A percentile compares a stretch with the other conserved stretches of the same genome.
Conservation (phyloP, 2,888 invertebrate genomes). For the Trichogramma dendrolimi region DNA sequence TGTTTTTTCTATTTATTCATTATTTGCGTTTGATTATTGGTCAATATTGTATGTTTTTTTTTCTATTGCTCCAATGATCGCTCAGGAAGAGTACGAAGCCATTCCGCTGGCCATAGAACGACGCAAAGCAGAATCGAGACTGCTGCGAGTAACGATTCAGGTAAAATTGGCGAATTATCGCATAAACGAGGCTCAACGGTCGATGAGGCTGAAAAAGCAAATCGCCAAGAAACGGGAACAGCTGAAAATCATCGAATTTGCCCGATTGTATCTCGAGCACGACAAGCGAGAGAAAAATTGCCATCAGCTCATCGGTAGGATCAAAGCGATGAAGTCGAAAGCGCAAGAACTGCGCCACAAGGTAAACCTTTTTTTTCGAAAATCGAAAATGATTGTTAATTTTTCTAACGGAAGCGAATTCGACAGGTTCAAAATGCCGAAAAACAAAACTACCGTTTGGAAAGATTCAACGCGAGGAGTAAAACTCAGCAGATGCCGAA, state of each 20-base stretch:
- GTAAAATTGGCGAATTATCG: constrained; percentile 7
- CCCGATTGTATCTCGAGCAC: constrained; percentile 15
- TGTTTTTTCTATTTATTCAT: not conserved
- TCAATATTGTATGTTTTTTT: not conserved
- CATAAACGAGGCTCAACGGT: constrained; percentile 13
- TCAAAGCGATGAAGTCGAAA: constrained; percentile 6
- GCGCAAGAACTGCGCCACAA: constrained; percentile 8
- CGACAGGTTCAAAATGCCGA: constrained; percentile 12
- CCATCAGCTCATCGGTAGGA: not conserved
- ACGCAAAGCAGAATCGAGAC: constrained; percentile 1
- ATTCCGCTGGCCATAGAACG: constrained; percentile 17
- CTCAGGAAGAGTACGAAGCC: constrained; percentile 20
- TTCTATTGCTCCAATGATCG: not conserved
- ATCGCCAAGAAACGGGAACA: constrained; percentile 15
- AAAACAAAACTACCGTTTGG: not conserved
- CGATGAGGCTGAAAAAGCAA: constrained; percentile 3
- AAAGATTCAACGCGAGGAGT: constrained; percentile 3
- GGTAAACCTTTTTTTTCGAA: too few species aligned
- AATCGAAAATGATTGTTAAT: too few species aligned
- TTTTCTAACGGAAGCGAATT: too few species aligned
- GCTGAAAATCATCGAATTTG: constrained; percentile 20
- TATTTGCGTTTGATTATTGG: not conserved
- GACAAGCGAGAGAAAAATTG: constrained; percentile 14
- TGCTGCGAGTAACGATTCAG: constrained; percentile 13
- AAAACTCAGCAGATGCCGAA: constrained; percentile 14